Evolutionary conservation across 2,113 vertebrate species (phyloP), one percentile per base, ranked within the genome.

Genomic region (Furnarius figulus): DNA sequence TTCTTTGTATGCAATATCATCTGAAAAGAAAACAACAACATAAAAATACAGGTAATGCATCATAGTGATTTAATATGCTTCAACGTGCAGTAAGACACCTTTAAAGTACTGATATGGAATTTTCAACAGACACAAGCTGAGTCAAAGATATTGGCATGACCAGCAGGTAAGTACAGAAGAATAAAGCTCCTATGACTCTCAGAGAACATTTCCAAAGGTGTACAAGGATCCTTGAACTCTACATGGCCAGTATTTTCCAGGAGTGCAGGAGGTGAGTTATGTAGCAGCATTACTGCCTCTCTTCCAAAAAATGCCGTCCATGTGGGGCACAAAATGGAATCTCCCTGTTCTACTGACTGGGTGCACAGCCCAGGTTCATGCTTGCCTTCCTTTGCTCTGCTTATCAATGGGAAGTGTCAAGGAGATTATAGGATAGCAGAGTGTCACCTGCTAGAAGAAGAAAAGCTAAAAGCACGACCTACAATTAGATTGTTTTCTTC

Each of bases 101-200:
- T 72, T 37, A 39, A 47, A 39, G 27, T 47, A 28, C 10, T 37
- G 8, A 62, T 72, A 25, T 0, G 0, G 12, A 24, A 77, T 58
- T 67, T 91, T 88, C 23, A 80, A n/a, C 27, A 72, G 20, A 37
- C 10, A 42, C 5, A n/a, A 56, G 9, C 22, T 72, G 46, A 59
- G 39, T 39, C 55, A 53, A 42, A 83, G 37, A 59, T 49, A 61
- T 8, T 30, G 25, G 8, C 21, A 33, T 15, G 30, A 55, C 14
- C 17, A 75, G 44, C 8, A 49, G 44, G 13, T 28, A 44, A 28
- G 4, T 76, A 24, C 33, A 76, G 46, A 87, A 80, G 14, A 22
- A 15, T 22, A 23, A 37, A 53, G 31, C 18, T 63, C 31, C 49
- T 21, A 53, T 3, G 12, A 27, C 31, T 49, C 12, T 15, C 52